Base-by-base conservation (phyloP, 1,140 invertebrate species). In the Neuroterus valhalla region DNA sequence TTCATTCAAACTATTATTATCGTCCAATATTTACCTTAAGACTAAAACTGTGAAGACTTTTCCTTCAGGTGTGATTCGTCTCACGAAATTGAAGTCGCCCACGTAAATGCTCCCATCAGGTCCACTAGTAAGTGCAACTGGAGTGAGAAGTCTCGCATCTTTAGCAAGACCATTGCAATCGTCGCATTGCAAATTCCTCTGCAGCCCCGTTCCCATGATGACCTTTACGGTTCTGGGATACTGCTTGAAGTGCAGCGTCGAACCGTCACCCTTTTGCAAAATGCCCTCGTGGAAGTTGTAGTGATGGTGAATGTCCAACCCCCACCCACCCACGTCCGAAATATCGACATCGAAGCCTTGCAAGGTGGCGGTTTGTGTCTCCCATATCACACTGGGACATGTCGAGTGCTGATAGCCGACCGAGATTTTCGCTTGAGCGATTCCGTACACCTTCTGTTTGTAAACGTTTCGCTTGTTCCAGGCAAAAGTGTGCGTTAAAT, bases 381-480 rank as follows among this genome's bases (percentile, higher is more conserved):
- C 96, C 98, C 98, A 99, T 50, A 98, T 95, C 1, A 97, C 93
- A 46, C 94, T 92, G 2, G 91, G 89, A 89, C 98, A 99, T 12
- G 93, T 94, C 14, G 93, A 93, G 85, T 99, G 98, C 89, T 99
- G 95, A 86, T 99, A 99, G 31, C 98, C 98, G 68, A 99, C 96
- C 2, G 94, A 96, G 19, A 96, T 94, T 81, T 94, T 94, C 0
- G 96, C 96, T 86, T 95, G 94, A 1, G 96, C 95, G 71, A 96
- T 93, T 0, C 96, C 96, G 84, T 97, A 97, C 0, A 97, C 95
- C 90, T 98, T 98, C 90, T 99, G 98, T 84, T 97, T 96, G 89
- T 99, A 99, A 23, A 98, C 97, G 88, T 99, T 99, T 70, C 96
- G 91, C 86, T 98, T 98, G 87, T 98, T 97, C 98, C 98, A 99